Evolutionary conservation across 1,140 invertebrate species (phyloP).

Genomic region (Charaxes varanes): DNA sequence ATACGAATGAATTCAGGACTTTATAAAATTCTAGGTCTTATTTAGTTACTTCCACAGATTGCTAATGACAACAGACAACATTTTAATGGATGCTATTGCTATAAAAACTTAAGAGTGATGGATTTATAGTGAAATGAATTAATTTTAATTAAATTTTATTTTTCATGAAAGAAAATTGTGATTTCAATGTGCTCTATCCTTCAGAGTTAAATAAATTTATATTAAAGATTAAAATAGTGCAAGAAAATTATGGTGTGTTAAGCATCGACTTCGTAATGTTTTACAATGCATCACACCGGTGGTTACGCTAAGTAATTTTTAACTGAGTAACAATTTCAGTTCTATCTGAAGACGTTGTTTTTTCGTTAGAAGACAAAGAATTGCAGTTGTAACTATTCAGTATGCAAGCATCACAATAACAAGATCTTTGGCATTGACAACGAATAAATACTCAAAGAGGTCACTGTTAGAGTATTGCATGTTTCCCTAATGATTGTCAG

Average conservation of each 20-base stretch:
- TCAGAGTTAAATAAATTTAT: constrained; percentile 7
- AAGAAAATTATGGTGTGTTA: constrained; percentile 56
- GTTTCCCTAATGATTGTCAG: constrained; percentile 18
- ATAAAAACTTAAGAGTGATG: background rate
- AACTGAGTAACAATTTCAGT: constrained; percentile 11
- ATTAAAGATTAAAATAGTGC: too few relatives aligned
- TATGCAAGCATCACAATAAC: constrained; percentile 14
- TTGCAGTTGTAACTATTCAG: background rate
- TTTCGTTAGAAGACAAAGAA: background rate
- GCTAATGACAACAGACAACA: constrained; percentile 2
- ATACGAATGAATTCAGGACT: too few relatives aligned
- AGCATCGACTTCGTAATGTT: too few relatives aligned
- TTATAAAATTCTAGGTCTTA: too few relatives aligned
- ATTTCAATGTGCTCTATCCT: constrained; percentile 7
- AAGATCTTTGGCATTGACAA: constrained; percentile 45
- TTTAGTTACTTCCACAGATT: too few relatives aligned
- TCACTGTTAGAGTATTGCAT: constrained; percentile 35
- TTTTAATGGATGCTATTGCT: background rate
- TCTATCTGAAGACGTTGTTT: background rate
- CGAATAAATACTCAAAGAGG: constrained; percentile 51
- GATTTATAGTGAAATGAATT: background rate
- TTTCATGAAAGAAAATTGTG: constrained; percentile 27
- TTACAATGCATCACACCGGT: constrained; percentile 49
- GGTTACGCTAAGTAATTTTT: constrained; percentile 32
- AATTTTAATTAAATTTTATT: background rate